A percentile compares a stretch with the other conserved stretches of the same genome.
phyloP scores from a whole-genome alignment of 2,888 invertebrate species.

The Phengaris arion region DNA sequence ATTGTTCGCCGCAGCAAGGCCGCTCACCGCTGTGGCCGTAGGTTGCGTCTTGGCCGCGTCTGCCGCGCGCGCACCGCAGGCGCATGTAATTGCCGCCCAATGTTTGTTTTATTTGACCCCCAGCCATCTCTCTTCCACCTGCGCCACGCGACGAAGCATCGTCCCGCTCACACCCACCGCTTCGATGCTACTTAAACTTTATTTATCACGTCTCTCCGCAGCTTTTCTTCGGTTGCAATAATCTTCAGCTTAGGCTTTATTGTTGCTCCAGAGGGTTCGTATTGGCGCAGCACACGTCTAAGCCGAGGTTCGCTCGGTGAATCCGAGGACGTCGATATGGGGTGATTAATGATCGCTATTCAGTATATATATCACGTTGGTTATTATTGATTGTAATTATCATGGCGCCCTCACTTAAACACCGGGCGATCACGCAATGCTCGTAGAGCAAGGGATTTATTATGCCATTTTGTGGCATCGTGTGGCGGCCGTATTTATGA shows the following conservation, averaged over 20 bases:
- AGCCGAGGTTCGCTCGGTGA: constrained; percentile 29
- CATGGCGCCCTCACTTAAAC: constrained; percentile 64
- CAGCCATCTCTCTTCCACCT: constrained; percentile 37
- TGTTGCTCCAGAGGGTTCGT: constrained; percentile 25
- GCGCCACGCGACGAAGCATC: not conserved
- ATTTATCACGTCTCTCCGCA: constrained; percentile 60
- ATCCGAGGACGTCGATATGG: constrained; percentile 40
- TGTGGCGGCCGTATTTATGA: constrained; percentile 38
- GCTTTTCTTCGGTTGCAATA: constrained; percentile 41
- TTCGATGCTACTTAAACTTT: constrained; percentile 58
- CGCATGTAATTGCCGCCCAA: constrained; percentile 67
- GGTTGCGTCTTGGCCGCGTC: constrained; percentile 44
- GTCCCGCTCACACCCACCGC: constrained; percentile 43
- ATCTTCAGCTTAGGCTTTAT: constrained; percentile 37
- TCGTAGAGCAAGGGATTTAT: constrained; percentile 51
- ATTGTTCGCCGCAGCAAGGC: constrained; percentile 48
- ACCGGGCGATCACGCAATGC: constrained; percentile 61
- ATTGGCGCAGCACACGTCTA: constrained; percentile 30
- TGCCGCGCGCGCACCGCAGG: constrained; percentile 57
- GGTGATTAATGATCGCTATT: constrained; percentile 59
- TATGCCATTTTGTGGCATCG: constrained; percentile 44
- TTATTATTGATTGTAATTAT: constrained; percentile 74
- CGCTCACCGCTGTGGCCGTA: constrained; percentile 43
- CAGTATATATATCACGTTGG: constrained; percentile 49
- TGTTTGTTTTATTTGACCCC: constrained; percentile 65